Evolutionary conservation across 2,797 vertebrate species (phyloP), one percentile per base, ranked within the genome.

Genomic region (Parauchenoglanis punctatus): DNA sequence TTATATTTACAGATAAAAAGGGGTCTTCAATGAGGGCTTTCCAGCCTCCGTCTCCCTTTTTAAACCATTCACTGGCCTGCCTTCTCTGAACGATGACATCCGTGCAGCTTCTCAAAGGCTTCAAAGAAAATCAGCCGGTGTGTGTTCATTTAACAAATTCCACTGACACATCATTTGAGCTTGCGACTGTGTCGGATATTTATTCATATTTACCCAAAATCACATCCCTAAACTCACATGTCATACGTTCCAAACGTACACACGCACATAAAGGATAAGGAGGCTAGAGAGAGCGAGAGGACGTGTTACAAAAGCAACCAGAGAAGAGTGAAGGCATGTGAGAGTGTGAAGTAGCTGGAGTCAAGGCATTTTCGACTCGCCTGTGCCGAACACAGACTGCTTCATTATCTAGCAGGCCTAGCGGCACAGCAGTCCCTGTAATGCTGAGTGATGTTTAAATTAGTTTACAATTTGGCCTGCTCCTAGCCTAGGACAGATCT

Each of bases 371-470:
- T 94, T 95, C 93, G 95, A 94, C 94, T 94, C 84, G 82, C 87
- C 90, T 91, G 89, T 83, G 92, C 93, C 90, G 93, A 93, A 93
- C 93, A 93, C 93, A 93, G 89, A 89, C 91, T 95, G 95, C 95
- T 97, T 98, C 97, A 98, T 99, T 98, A 98, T 96, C 97, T 96
- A 67, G 78, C 95, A 93, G 94, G 94, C 96, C 96, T 97, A 96
- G 84, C 96, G 96, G 96, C 96, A 96, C 97, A 97, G 97, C 97
- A 97, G 97, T 95, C 94, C 92, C 96, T 96, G 96, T 98, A 98
- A 99, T 97, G 94, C 91, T 98, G 97, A 99, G 97, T 98, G 98
- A 99, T 99, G 98, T 99, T 99, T 99, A 98, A 99, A 99, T 99
- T 99, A 99, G 98, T 98, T 98, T 98, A 99, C 98, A 99, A 99